Evolutionary conservation across 2,797 vertebrate species (phyloP).

Genomic region (Sebastes taczanowskii): DNA sequence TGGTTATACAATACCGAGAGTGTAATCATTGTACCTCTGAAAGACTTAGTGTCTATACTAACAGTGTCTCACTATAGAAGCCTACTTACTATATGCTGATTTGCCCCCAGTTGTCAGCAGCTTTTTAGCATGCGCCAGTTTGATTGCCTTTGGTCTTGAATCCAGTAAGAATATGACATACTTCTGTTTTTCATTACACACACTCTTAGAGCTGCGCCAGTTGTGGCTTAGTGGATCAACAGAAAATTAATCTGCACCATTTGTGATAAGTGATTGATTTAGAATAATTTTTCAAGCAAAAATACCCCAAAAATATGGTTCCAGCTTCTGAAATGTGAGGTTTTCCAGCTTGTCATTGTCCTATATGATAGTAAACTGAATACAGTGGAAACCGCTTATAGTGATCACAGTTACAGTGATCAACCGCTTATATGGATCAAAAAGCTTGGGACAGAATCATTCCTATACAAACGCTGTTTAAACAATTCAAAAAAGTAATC

Average conservation of each 20-base stretch:
- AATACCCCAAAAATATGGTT: neutral
- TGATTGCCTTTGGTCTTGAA: neutral
- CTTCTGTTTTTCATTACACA: neutral
- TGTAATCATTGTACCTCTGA: constrained; percentile 13
- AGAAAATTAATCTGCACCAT: neutral
- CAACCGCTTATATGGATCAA: no score
- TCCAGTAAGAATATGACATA: neutral
- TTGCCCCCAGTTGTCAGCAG: neutral
- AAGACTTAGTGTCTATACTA: constrained; percentile 7
- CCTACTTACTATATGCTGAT: neutral
- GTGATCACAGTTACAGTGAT: no score
- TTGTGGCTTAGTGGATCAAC: neutral
- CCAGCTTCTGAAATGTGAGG: neutral
- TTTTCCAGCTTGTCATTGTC: neutral
- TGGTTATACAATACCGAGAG: constrained; percentile 24
- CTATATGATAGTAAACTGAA: neutral
- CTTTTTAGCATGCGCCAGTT: neutral
- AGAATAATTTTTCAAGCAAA: neutral
- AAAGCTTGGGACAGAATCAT: no score
- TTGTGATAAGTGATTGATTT: neutral
- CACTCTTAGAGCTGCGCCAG: neutral
- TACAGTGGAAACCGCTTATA: no score
- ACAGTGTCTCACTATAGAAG: neutral
- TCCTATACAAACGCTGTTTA: no score
- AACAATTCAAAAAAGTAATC: no score